Percentiles rank a stretch among this genome's conserved stretches.
phyloP scores from a whole-genome alignment of 2,888 invertebrate genomes.

The Lepeophtheirus nordmannii region DNA sequence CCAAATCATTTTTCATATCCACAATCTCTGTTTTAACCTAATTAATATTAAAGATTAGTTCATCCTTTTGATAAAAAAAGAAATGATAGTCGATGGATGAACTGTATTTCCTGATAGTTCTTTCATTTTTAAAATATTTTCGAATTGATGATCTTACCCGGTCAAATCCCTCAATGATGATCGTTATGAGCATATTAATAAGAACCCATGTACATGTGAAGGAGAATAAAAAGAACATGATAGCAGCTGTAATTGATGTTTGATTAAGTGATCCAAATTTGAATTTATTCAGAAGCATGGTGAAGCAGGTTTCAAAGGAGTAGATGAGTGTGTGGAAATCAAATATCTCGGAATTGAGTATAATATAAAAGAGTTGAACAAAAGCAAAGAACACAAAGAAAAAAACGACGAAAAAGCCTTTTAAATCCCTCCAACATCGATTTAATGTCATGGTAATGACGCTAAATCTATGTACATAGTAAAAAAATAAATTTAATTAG shows the following conservation, averaged over 20 bases:
- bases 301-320: constrained; percentile 35
- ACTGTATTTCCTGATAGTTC: too few species aligned
- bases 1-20: constrained; percentile 35
- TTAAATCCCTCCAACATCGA: constrained; percentile 30
- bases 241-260: constrained; percentile 29
- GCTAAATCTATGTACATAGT: constrained; percentile 25
- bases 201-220: constrained; percentile 33
- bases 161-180: constrained; percentile 33
- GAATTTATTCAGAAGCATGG: constrained; percentile 36
- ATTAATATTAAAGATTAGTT: too few species aligned
- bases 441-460: constrained; percentile 29
- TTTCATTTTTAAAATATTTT: too few species aligned
- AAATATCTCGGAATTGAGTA: constrained; percentile 30
- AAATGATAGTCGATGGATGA: too few species aligned
- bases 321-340: constrained; percentile 32
- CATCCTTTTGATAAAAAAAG: too few species aligned
- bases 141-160: constrained; percentile 28
- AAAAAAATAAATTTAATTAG: not conserved
- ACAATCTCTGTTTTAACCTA: constrained; percentile 31
- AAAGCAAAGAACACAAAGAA: constrained; percentile 36
- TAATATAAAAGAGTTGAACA: constrained; percentile 31
- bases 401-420: constrained; percentile 34
- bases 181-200: constrained; percentile 34
- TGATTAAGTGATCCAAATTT: constrained; percentile 33
- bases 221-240: constrained; percentile 34